Percentiles rank a stretch among this genome's conserved stretches.
phyloP scores from a whole-genome alignment of 2,797 vertebrate genomes.

The Mus minutoides region DNA sequence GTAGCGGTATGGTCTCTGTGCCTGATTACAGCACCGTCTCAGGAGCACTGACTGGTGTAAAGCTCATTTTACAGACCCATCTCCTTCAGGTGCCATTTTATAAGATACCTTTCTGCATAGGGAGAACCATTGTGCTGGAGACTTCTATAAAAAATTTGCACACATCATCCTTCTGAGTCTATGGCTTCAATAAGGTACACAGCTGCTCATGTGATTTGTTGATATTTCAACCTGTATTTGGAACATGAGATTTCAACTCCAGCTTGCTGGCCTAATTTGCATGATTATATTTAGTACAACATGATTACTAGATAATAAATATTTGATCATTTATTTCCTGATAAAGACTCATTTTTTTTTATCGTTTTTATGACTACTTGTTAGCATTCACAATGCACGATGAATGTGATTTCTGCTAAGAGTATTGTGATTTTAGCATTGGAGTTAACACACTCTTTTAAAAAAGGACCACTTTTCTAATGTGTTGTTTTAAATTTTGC shows the following conservation, averaged over 20 bases:
- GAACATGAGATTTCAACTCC: constrained; percentile 36
- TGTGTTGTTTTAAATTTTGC: not conserved
- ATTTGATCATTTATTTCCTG: constrained; percentile 30
- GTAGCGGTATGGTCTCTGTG: not conserved
- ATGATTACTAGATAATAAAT: constrained; percentile 56
- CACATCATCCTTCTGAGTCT: not conserved
- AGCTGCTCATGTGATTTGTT: constrained; percentile 62
- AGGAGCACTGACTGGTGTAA: not conserved
- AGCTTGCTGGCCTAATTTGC: constrained; percentile 42
- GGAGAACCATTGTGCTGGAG: not conserved
- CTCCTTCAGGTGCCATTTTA: constrained; percentile 30
- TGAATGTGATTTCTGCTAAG: not conserved
- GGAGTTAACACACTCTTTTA: not conserved
- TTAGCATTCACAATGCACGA: constrained; percentile 7
- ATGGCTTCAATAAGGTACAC: constrained; percentile 13
- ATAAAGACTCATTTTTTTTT: not conserved
- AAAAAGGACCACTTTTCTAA: constrained; percentile 18
- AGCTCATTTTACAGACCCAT: not conserved
- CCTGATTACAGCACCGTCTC: not conserved
- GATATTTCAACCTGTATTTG: constrained; percentile 10
- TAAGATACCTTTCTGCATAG: constrained; percentile 39
- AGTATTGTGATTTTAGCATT: not conserved
- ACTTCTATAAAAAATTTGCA: constrained; percentile 13
- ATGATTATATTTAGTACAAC: constrained; percentile 49
- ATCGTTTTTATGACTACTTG: not conserved